A percentile compares a stretch with the other conserved stretches of the same genome.
Evolutionary conservation across 2,888 invertebrate genomes (phyloP).

Genomic region (Drosophila formosana): DNA sequence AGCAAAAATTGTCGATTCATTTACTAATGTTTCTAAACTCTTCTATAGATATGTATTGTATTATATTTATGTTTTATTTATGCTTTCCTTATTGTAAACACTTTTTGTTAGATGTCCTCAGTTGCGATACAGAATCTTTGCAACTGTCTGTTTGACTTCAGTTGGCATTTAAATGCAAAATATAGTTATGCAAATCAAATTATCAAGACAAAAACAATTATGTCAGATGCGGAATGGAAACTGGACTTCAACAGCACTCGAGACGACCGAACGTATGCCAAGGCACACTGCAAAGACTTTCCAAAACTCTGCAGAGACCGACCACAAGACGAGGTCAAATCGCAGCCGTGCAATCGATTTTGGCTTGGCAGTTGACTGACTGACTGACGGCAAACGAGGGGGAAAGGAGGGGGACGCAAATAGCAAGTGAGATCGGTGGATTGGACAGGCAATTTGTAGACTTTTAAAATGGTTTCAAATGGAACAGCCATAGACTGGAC

Average conservation of each 20-base stretch:
- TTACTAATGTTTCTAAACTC: too few species aligned
- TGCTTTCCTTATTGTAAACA: too few species aligned
- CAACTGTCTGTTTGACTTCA: conserved; percentile 8
- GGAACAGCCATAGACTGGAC: conserved; percentile 45
- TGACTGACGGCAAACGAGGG: conserved; percentile 33
- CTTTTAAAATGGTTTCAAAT: conserved; percentile 77
- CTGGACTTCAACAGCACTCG: conserved; percentile 33
- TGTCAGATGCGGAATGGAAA: conserved; percentile 51
- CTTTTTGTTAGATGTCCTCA: too few species aligned
- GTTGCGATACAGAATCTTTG: conserved; percentile 2
- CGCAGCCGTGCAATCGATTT: conserved; percentile 69
- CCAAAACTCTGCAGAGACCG: conserved; percentile 46
- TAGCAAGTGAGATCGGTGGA: conserved; percentile 45
- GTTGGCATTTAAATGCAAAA: conserved; percentile 16
- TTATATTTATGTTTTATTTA: too few species aligned
- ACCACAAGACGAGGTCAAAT: conserved; percentile 69
- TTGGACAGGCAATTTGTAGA: conserved; percentile 80
- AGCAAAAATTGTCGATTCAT: too few species aligned
- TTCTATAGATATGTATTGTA: too few species aligned
- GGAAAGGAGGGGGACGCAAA: conserved; percentile 11
- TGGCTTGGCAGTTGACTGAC: conserved; percentile 64
- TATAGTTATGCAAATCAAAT: conserved; percentile 32
- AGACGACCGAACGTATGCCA: conserved; percentile 18
- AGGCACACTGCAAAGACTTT: conserved; percentile 54
- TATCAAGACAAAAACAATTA: conserved; percentile 57